Base-by-base conservation (phyloP, 1,140 invertebrate species). In the Lepidurus packardi region DNA sequence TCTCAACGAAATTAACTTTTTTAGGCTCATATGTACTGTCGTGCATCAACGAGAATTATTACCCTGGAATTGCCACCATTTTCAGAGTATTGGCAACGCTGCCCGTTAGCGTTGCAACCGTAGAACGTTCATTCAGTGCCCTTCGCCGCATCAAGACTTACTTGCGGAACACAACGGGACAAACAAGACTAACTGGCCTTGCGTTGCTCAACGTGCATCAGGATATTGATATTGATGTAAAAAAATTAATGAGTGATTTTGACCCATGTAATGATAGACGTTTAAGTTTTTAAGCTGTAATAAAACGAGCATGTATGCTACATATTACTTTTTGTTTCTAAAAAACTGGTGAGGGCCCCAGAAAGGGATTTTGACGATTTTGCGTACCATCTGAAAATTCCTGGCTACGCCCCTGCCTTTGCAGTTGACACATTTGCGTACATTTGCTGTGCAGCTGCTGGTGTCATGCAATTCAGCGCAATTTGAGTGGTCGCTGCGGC, bases 111-210 rank as follows among this genome's bases (percentile, higher is more conserved):
- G 80, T 81, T 80, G 82, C 83, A 2, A 83, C 80, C 10, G 81
- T 80, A 74, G 83, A 84, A 77, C 78, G 81, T n/a, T 78, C 80
- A 42, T 84, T 84, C 80, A 83, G 81, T 44, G 82, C 80, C 41
- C 80, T 84, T 7, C 75, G 75, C n/a, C 79, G 83, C 7, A 45
- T 25, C 25, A 25, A 25, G 25, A 25, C 25, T 25, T 25, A 25
- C 25, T 25, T 25, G 25, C 25, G 25, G 25, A 25, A 47, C 45
- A 47, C 45, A 47, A 47, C 45, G 45, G 45, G 45, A 47, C 45
- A 47, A 47, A 47, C 45, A 47, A 47, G 45, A 47, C 45, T 47
- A 47, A 47, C 45, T 47, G 45, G 45, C 45, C 45, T 47, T 47
- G 45, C 45, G 45, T 47, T 47, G 45, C 45, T 47, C 45, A 47